Evolutionary conservation across 2,797 vertebrate genomes (phyloP).

Genomic region (Notoglanidium macrostoma): DNA sequence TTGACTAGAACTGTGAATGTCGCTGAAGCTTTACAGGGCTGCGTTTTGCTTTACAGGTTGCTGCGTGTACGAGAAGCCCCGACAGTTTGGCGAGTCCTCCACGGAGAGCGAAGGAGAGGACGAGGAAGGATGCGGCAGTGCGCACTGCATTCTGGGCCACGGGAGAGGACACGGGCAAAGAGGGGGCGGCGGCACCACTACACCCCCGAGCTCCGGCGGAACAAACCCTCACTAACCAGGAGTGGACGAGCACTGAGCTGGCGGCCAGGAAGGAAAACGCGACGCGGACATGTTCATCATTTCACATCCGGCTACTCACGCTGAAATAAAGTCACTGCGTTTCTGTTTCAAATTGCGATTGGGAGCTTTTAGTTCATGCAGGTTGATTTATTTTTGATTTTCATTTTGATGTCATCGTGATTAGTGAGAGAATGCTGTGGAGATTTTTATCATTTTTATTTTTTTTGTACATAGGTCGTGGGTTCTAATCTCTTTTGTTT

Average conservation of each 20-base stretch:
- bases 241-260: constrained; percentile 17
- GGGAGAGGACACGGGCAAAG: constrained; percentile 73
- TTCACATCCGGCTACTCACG: constrained; percentile 62
- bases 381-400: constrained; percentile 15
- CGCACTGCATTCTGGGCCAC: constrained; percentile 89
- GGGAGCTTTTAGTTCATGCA: constrained; percentile 43
- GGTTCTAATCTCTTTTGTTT: constrained; percentile 36
- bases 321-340: constrained; percentile 63
- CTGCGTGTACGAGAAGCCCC: constrained; percentile 92
- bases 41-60: constrained; percentile 75
- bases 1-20: not conserved
- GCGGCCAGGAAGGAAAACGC: constrained; percentile 20
- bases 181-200: constrained; percentile 61
- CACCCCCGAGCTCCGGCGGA: constrained; percentile 74
- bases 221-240: constrained; percentile 70
- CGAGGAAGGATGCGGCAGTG: constrained; percentile 87
- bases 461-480: constrained; percentile 62
- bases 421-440: constrained; percentile 23
- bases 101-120: constrained; percentile 91
- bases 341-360: constrained; percentile 36
- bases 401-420: not conserved
- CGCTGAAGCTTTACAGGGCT: not conserved
- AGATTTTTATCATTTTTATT: not conserved
- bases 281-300: constrained; percentile 57
- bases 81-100: constrained; percentile 89